Conservation (phyloP, 2,113 vertebrate genomes). For the Myiopsitta monachus region DNA sequence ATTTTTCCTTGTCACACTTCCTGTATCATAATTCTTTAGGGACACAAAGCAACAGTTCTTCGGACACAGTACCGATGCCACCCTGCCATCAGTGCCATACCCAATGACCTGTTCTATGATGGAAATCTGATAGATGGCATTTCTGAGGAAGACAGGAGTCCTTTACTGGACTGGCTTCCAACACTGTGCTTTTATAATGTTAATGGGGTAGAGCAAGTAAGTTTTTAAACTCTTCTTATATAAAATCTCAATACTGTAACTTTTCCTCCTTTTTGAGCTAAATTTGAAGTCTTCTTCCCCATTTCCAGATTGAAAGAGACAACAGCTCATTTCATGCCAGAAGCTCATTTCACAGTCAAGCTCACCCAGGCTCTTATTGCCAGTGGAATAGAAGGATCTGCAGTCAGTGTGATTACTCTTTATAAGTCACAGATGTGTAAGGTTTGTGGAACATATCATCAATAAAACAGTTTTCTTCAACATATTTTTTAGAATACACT, state of each 20-base stretch:
- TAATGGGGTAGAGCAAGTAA: slow-evolving; percentile 75
- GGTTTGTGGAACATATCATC: slow-evolving; percentile 50
- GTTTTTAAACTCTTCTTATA: neutral
- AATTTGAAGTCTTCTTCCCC: neutral
- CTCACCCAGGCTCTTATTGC: slow-evolving; percentile 76
- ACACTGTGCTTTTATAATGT: slow-evolving; percentile 79
- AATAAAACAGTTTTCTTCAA: neutral
- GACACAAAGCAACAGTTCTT: slow-evolving; percentile 68
- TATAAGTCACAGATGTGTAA: slow-evolving; percentile 81
- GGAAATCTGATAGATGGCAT: slow-evolving; percentile 72
- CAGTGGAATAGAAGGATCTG: slow-evolving; percentile 69
- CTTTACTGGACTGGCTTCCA: slow-evolving; percentile 77
- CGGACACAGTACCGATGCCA: slow-evolving; percentile 82
- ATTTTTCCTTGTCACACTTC: neutral
- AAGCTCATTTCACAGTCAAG: slow-evolving; percentile 76
- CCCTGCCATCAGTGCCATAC: slow-evolving; percentile 75
- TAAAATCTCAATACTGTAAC: neutral
- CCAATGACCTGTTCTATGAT: slow-evolving; percentile 77
- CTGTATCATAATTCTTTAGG: slow-evolving; percentile 36
- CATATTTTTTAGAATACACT: neutral
- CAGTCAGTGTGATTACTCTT: slow-evolving; percentile 79
- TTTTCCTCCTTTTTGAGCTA: neutral
- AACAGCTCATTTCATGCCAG: slow-evolving; percentile 78
- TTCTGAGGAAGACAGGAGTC: slow-evolving; percentile 63
- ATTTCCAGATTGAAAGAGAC: slow-evolving; percentile 70